A percentile compares a stretch with the other conserved stretches of the same genome.
phyloP scores from a whole-genome alignment of 2,888 invertebrate genomes.

The Brachypterus glaber region DNA sequence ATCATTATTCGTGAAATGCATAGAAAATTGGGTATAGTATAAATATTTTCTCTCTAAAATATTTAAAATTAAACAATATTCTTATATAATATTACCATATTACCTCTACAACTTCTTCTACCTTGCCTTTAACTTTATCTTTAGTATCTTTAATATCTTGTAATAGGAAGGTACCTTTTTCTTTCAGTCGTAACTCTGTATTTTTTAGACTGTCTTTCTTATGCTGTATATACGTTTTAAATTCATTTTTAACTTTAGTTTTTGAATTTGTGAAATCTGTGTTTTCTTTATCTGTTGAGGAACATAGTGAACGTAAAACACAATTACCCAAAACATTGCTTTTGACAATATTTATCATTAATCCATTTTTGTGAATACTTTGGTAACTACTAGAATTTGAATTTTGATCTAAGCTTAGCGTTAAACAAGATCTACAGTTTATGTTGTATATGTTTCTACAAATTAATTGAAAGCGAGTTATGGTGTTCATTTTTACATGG shows the following conservation, averaged over 20 bases:
- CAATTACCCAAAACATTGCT: no score
- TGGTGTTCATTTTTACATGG: no score
- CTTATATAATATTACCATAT: conserved; percentile 2
- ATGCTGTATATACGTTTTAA: conserved; percentile 44
- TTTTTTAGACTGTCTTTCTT: conserved; percentile 52
- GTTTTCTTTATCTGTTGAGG: conserved; percentile 8
- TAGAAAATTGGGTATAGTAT: conserved; percentile 87
- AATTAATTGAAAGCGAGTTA: no score
- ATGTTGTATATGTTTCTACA: no score
- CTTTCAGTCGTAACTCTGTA: conserved; percentile 49
- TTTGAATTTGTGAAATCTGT: conserved; percentile 3
- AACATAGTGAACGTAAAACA: no score
- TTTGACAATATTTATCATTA: no score
- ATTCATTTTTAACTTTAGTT: conserved; percentile 20
- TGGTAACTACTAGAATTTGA: no score
- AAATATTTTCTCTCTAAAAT: conserved; percentile 70
- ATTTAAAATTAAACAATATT: conserved; percentile 10
- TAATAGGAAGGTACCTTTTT: conserved; percentile 53
- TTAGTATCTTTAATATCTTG: conserved; percentile 64
- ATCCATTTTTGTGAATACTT: no score
- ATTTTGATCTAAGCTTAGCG: no score
- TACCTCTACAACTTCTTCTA: conserved; percentile 68
- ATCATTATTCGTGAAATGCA: conserved; percentile 76
- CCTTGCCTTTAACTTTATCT: conserved; percentile 59
- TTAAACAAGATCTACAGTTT: no score